Percentiles rank a stretch among this genome's conserved stretches.
Evolutionary conservation across 2,797 vertebrate species (phyloP).

Genomic region (Chelmon rostratus): DNA sequence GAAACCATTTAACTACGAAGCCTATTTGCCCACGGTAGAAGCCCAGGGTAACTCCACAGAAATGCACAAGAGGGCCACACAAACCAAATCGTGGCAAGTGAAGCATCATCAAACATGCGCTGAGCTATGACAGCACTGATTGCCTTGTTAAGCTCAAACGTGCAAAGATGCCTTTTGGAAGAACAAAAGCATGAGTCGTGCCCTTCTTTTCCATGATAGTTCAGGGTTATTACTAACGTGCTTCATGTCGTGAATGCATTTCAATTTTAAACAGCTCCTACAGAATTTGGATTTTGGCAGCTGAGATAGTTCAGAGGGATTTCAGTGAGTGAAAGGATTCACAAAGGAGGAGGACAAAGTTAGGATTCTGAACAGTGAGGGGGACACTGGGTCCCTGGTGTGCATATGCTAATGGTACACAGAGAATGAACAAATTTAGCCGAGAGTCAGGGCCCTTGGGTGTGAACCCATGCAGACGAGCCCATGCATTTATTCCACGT

Average conservation of each 20-base stretch:
- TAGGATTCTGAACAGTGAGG: slow-evolving; percentile 7
- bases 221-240: background rate
- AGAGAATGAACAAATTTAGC: slow-evolving; percentile 16
- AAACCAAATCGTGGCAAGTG: no score
- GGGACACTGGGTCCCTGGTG: background rate
- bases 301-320: background rate
- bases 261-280: background rate
- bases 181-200: no score
- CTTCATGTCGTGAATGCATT: background rate
- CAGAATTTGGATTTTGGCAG: background rate
- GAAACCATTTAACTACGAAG: no score
- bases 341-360: slow-evolving; percentile 1
- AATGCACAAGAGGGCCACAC: no score
- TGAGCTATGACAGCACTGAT: no score
- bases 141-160: no score
- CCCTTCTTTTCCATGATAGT: no score
- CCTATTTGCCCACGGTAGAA: no score
- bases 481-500: slow-evolving; percentile 37
- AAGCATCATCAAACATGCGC: no score
- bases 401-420: slow-evolving; percentile 28
- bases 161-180: no score
- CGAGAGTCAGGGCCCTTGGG: slow-evolving; percentile 32
- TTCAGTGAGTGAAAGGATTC: slow-evolving; percentile 2
- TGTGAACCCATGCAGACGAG: slow-evolving; percentile 8
- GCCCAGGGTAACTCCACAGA: no score